Base-by-base conservation (phyloP, 1,140 invertebrate species). In the Scaptomyza graminum region DNA sequence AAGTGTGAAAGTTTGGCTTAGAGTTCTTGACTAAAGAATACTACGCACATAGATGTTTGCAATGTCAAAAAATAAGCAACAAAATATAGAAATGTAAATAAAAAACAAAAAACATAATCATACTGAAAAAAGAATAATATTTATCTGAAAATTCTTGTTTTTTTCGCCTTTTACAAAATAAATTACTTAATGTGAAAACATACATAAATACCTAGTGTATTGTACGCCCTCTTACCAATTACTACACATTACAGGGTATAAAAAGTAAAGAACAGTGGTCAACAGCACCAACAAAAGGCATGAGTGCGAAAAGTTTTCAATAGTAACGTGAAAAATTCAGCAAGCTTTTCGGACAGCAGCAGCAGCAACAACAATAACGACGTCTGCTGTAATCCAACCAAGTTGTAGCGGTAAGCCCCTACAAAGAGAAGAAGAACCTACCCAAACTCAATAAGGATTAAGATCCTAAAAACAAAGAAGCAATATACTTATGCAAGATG, bases 221-320 rank as follows among this genome's bases (percentile, higher is more conserved):
- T 7, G 9, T 34, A 34, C 7, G 0, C 12, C 37, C 1, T n/a
- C 37, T 5, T n/a, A 41, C 37, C 28, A 34, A 41, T 7, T n/a
- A 41, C 12, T 41, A n/a, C 12, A 41, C 37, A 0, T 5, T 9
- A 41, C 5, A 41, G 37, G 37, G 37, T 41, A 41, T 12, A 9
- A 57, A 60, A 49, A 65, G n/a, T n/a, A n/a, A 47, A 59, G 57
- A 64, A 31, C 22, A 28, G 18, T 56, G 43, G 39, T 25, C 46
- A 63, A 60, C 59, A 12, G 22, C 54, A 25, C 15, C 81, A 80
- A 88, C 79, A 88, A 75, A 85, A 73, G 66, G 49, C 50, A 80
- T 60, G 46, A 56, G 34, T 65, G 66, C 59, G 12, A 69, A 63
- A 68, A 60, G 11, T 77, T 74, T 64, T 70, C 34, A 47, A 18